A percentile compares a stretch with the other conserved stretches of the same genome.
phyloP scores from a whole-genome alignment of 1,140 invertebrate genomes.

The Yoshiicerus persimilis region DNA sequence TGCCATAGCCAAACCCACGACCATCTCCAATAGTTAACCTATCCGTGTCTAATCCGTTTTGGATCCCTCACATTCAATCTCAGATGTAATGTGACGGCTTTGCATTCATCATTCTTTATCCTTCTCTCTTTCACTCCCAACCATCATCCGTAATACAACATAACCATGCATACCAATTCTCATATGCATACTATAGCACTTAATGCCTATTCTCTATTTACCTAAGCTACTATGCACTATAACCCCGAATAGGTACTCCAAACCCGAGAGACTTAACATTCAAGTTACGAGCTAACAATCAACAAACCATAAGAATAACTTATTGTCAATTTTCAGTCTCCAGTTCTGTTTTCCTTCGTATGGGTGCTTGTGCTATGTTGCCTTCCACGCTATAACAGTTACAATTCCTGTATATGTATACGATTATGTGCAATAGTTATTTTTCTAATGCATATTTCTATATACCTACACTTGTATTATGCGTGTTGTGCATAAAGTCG shows the following conservation, averaged over 20 bases:
- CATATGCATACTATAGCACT: background rate
- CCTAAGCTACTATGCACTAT: background rate
- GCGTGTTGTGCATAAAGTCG: too few relatives aligned
- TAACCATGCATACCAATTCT: background rate
- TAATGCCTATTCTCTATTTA: background rate
- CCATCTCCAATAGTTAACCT: slow-evolving; percentile 37
- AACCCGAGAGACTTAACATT: background rate
- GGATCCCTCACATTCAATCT: slow-evolving; percentile 35
- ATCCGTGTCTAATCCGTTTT: slow-evolving; percentile 47
- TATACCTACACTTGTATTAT: too few relatives aligned
- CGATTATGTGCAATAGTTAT: too few relatives aligned
- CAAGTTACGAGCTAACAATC: slow-evolving; percentile 5
- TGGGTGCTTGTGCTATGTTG: background rate
- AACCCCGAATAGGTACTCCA: background rate
- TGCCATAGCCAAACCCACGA: background rate
- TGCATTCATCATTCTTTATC: slow-evolving; percentile 33
- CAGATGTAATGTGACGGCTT: slow-evolving; percentile 36
- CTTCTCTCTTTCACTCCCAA: background rate
- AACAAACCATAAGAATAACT: slow-evolving; percentile 23
- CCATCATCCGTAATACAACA: background rate
- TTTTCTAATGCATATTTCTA: too few relatives aligned
- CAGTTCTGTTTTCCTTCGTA: background rate
- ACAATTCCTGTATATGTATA: too few relatives aligned
- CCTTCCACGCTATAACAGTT: too few relatives aligned
- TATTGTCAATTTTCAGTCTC: slow-evolving; percentile 13